Base-by-base conservation (phyloP, 1,140 invertebrate genomes). In the Papilio polytes region DNA sequence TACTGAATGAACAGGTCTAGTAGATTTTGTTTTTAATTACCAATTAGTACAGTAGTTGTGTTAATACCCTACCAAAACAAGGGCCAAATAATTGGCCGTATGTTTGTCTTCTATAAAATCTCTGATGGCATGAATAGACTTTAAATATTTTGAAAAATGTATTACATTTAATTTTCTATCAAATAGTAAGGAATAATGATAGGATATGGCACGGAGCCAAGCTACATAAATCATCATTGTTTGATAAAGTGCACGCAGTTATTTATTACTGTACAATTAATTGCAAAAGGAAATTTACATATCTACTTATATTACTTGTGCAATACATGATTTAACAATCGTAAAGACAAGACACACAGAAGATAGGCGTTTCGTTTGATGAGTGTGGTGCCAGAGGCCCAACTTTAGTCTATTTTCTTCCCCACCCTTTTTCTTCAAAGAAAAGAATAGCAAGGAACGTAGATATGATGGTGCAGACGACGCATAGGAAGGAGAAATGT, bases 161-260 rank as follows among this genome's bases (percentile, higher is more conserved):
- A 31, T 18, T 15, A 31, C 22, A 70, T 70, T 18, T 13, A 70
- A 70, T 70, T 36, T 59, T 59, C 15, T 77, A 77, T 77, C 13
- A 77, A 56, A 51, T 26, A n/a, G 41, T 41, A 44, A 78, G 53
- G 56, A 78, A 46, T 78, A 78, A 63, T 63, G 56, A 46, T 63
- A 78, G 77, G 77, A 44, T 44, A 78, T 63, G 56, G 77, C 77
- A 13, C 53, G 46, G 8, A 31, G 77, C 56, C 77, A 78, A 63
- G 26, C 8, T 22, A 66, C n/a, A 78, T 78, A 48, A 78, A 78
- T 78, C 77, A 78, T 78, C 31, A 41, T 63, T 63, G 77, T 78
- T 44, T 41, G 77, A 78, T 78, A 78, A 63, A 63, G 36, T 56
- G 46, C 59, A 44, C 26, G 26, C 63, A 66, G 26, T 63, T 78